Base-by-base conservation (phyloP, 1,140 invertebrate species). In the Drosophila gunungcola region DNA sequence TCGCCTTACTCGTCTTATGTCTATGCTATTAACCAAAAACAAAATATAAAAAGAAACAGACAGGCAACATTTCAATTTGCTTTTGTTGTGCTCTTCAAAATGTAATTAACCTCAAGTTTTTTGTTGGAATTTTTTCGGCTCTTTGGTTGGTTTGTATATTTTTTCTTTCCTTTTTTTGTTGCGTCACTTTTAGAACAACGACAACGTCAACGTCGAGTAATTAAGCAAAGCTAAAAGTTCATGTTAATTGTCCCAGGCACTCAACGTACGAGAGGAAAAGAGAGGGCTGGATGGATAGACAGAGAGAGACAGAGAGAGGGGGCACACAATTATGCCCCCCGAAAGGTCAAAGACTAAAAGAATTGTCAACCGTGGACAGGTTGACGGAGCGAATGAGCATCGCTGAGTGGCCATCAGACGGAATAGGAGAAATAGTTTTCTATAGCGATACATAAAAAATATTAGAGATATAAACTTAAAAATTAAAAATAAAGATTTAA, bases 151-250 rank as follows among this genome's bases (percentile, higher is more conserved):
- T 12, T 46, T 45, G 57, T 16, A 25, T 60, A 10, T 21, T 7
- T 60, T 13, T 76, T 58, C 43, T 45, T 73, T 53, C 55, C 34
- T 56, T 42, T 46, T 38, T 60, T 55, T 79, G 85, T 86, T 86
- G 83, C 83, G 83, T 83, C 84, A 83, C 65, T 89, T 83, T 89
- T 82, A 88, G 83, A 86, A 86, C 82, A 72, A 75, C 79, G 79
- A 41, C 25, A 69, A 42, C 78, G 60, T 62, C 75, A 62, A 67
- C 70, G 80, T 83, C 45, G 58, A 88, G 84, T 88, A 88, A 88
- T 88, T 88, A 88, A 88, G 83, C 84, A 88, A 89, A 88, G 83
- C 83, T 89, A 89, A 88, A 88, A 88, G 80, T 88, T 88, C 83
- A 88, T 88, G 83, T 89, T 88, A 88, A 88, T 88, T 88, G 83